phyloP scores from a whole-genome alignment of 2,797 vertebrate species.

The Epinephelus coioides region DNA sequence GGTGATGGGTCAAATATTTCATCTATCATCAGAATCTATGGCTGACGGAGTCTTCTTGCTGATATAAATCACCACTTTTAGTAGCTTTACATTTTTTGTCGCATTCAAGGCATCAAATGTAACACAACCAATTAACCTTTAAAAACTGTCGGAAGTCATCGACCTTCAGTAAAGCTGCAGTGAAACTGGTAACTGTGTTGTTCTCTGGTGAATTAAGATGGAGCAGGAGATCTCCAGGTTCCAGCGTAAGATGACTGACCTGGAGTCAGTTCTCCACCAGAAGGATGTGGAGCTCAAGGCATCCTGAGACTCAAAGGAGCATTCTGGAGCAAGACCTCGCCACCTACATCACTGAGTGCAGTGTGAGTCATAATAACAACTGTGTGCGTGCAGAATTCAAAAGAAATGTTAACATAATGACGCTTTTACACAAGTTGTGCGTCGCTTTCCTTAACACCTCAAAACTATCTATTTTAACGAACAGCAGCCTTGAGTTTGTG shows the following conservation, averaged over 20 bases:
- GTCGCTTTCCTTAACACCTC: neutral
- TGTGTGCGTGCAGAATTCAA: constrained; percentile 1
- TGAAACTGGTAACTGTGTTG: neutral
- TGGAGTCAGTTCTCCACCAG: constrained; percentile 99
- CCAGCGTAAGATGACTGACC: constrained; percentile 98
- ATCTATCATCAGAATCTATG: neutral
- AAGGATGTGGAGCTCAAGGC: constrained; percentile 99
- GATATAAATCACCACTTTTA: neutral
- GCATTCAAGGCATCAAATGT: neutral
- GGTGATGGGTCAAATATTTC: constrained; percentile 8
- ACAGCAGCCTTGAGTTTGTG: constrained; percentile 39
- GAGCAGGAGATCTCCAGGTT: constrained; percentile 99
- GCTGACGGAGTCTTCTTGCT: neutral
- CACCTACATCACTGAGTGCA: constrained; percentile 99
- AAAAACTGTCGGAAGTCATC: neutral
- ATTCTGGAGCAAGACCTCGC: constrained; percentile 99
- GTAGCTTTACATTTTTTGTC: neutral
- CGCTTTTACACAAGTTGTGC: neutral
- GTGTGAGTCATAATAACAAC: constrained; percentile 87
- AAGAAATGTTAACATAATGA: neutral
- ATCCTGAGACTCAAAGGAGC: constrained; percentile 97
- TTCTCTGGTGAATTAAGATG: constrained; percentile 86
- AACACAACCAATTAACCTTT: constrained; percentile 2
- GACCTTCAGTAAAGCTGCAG: neutral
- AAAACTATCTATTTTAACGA: constrained; percentile 11